Conservation (phyloP, 2,113 vertebrate species). For the Phoxinus phoxinus region DNA sequence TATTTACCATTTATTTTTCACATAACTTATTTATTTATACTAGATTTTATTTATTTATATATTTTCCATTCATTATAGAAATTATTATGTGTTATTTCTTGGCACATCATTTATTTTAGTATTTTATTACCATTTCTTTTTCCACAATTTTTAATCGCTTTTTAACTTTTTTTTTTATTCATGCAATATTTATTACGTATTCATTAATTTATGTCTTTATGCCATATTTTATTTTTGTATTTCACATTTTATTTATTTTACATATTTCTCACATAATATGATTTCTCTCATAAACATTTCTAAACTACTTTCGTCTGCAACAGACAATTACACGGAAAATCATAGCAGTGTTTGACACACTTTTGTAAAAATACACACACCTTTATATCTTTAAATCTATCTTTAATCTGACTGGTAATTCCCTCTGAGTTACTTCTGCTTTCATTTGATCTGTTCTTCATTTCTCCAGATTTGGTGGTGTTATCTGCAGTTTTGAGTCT, state of each 20-base stretch:
- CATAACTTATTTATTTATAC: too few species aligned
- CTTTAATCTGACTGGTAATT: background rate
- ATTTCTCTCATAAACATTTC: background rate
- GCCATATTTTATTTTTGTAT: background rate
- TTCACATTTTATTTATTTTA: background rate
- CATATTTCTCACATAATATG: background rate
- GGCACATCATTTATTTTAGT: too few species aligned
- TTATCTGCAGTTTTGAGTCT: conserved; percentile 61
- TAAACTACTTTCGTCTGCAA: background rate
- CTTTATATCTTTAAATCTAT: background rate
- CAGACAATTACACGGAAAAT: background rate
- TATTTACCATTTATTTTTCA: too few species aligned
- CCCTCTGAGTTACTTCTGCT: background rate
- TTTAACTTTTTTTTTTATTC: too few species aligned
- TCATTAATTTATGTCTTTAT: too few species aligned
- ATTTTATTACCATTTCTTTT: too few species aligned
- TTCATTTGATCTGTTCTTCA: background rate
- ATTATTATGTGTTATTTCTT: too few species aligned
- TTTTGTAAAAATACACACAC: background rate
- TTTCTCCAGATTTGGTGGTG: conserved; percentile 48
- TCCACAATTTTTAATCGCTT: too few species aligned
- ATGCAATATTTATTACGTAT: too few species aligned
- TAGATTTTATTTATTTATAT: too few species aligned
- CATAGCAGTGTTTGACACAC: background rate
- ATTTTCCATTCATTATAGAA: too few species aligned